These are phyloP conservation scores for Arge pagana DNA, from an alignment of 2,888 invertebrate genomes.

Conservation along the genomic window DNA sequence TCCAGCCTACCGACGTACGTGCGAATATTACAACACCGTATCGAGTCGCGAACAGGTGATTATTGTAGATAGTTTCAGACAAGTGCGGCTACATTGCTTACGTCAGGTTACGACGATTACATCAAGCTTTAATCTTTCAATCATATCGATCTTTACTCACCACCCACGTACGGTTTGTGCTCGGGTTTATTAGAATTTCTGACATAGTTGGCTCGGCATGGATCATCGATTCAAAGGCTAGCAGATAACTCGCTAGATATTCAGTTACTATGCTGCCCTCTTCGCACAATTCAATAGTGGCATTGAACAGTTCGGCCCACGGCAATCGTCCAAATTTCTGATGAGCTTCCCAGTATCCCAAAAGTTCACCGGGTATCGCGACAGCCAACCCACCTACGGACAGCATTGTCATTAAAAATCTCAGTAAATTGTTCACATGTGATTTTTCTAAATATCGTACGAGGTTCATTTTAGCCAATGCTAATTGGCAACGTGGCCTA, in stretches of 20 bases:
- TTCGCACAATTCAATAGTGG: conserved; percentile 76
- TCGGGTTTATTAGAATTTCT: conserved; percentile 55
- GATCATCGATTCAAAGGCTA: conserved; percentile 61
- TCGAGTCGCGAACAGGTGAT: neutral
- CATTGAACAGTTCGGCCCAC: conserved; percentile 80
- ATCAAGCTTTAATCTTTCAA: neutral
- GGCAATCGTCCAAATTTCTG: conserved; percentile 72
- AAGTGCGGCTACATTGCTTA: neutral
- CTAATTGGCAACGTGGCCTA: no score
- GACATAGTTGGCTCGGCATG: conserved; percentile 65
- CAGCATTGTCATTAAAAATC: neutral
- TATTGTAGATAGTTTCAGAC: neutral
- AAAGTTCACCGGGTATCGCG: conserved; percentile 89
- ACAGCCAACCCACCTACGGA: conserved; percentile 75
- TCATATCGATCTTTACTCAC: conserved; percentile 36
- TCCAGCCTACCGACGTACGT: conserved; percentile 54
- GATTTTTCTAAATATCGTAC: no score
- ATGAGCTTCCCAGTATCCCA: conserved; percentile 82
- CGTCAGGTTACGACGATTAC: neutral
- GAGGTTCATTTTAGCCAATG: no score
- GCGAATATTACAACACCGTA: neutral
- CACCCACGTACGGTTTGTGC: conserved; percentile 44
- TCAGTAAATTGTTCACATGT: neutral
- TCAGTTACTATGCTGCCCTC: conserved; percentile 72
- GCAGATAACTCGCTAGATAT: conserved; percentile 67